Conservation (phyloP, 2,888 invertebrate species). For the Agrochola lychnidis region DNA sequence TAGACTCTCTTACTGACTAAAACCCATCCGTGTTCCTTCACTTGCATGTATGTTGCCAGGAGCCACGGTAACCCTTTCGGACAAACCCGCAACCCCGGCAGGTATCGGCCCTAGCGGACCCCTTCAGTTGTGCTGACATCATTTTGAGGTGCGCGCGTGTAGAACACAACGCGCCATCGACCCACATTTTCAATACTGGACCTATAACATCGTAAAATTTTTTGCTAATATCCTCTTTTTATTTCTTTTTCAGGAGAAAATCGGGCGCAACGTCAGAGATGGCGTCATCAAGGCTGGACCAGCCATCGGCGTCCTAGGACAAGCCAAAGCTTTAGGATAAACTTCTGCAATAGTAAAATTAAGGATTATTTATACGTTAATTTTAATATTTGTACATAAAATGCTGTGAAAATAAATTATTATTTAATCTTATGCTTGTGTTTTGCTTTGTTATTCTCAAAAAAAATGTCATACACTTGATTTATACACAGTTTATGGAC, state of each 20-base stretch:
- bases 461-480: neutral
- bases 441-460: neutral
- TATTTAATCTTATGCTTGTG: too few relatives aligned
- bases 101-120: too few relatives aligned
- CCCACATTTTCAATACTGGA: too few relatives aligned
- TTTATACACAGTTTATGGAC: neutral
- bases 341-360: neutral
- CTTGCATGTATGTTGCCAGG: too few relatives aligned
- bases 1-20: too few relatives aligned
- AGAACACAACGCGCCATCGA: too few relatives aligned
- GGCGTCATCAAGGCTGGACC: constrained; percentile 82
- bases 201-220: neutral
- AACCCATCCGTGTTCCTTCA: too few relatives aligned
- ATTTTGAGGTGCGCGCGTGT: too few relatives aligned
- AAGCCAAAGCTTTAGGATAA: constrained; percentile 72
- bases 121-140: too few relatives aligned
- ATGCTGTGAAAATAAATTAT: constrained; percentile 14
- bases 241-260: constrained; percentile 74
- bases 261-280: constrained; percentile 78
- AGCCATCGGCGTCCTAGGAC: constrained; percentile 76
- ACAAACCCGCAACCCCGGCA: too few relatives aligned
- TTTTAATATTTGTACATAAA: constrained; percentile 28
- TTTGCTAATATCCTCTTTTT: neutral
- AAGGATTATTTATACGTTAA: neutral
- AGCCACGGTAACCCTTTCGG: too few relatives aligned